Base-by-base conservation (phyloP, 2,888 invertebrate genomes). In the Mactromeris polynyma region DNA sequence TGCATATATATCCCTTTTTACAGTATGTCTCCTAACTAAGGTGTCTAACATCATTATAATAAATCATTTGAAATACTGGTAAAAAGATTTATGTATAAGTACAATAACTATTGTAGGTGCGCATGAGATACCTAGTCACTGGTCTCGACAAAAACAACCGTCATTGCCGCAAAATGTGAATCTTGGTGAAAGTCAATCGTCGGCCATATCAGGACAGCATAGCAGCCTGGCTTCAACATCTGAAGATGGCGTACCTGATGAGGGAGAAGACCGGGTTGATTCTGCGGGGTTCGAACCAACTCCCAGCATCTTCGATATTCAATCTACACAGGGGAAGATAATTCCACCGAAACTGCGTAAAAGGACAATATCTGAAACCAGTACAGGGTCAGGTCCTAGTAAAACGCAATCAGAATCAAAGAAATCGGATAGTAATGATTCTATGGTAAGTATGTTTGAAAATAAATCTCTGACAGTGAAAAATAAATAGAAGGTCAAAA, bases 291-390 rank as follows among this genome's bases (percentile, higher is more conserved):
- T 31, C n/a, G 46, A 78, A 46, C 73, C 85, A 46, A 31, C 87
- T 81, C 90, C 88, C 17, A 86, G 90, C 26, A 89, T 89, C 42
- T 92, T 92, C 89, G 92, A 92, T 86, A 81, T 92, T 42, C 92
- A 92, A 79, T 86, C 92, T 0, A 46, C 86, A 1, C 89, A 86
- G 81, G 86, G 88, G 86, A 83, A 93, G 91, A 94, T 95, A 77
- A 93, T 95, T 17, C 91, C 94, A 31, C 94, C 94, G 19, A 85
- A 86, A 69, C 69, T 94, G 69, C 84, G 95, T 21, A 93, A 94
- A 69, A 93, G 95, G 81, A 95, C 95, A 0, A 91, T 91, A 31
- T 95, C 95, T 7, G 95, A 94, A 78, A 94, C 92, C 77, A 95
- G 95, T 89, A 94, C 90, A 9, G 93, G 94, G n/a, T 95, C 95